Percentiles rank a stretch among this genome's conserved stretches.
Evolutionary conservation across 2,888 invertebrate genomes (phyloP).

Genomic region (Leucophenga maculata): DNA sequence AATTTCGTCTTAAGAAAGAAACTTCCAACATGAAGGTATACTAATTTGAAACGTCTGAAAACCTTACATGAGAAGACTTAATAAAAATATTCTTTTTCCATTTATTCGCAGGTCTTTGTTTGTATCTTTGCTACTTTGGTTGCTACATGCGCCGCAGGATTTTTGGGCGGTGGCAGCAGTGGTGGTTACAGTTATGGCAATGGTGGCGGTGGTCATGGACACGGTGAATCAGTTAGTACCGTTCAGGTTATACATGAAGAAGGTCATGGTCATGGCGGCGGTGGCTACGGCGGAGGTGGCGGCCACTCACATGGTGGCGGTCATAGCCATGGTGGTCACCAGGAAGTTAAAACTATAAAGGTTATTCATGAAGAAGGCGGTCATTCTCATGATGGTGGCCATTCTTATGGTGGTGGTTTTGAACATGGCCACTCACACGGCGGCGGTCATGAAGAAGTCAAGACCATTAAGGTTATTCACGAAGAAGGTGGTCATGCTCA

Average conservation of each 20-base stretch:
- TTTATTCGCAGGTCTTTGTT: slow-evolving; percentile 49
- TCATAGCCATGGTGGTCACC: slow-evolving; percentile 33
- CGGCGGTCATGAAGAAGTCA: slow-evolving; percentile 35
- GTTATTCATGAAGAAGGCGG: slow-evolving; percentile 39
- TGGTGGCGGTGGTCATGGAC: slow-evolving; percentile 33
- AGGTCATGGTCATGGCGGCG: slow-evolving; percentile 19
- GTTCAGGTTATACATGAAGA: slow-evolving; percentile 27
- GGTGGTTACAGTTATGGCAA: slow-evolving; percentile 52
- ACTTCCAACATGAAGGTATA: slow-evolving; percentile 61
- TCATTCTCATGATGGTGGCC: slow-evolving; percentile 30
- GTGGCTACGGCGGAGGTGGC: slow-evolving; percentile 12
- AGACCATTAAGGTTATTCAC: slow-evolving; percentile 32
- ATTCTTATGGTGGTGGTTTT: slow-evolving; percentile 32
- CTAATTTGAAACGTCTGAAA: slow-evolving; percentile 1
- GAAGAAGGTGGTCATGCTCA: slow-evolving; percentile 39
- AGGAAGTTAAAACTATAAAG: slow-evolving; percentile 53
- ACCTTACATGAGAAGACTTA: not conserved
- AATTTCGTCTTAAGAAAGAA: slow-evolving; percentile 57
- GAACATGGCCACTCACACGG: slow-evolving; percentile 33
- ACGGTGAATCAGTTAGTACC: slow-evolving; percentile 17
- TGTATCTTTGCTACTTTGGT: slow-evolving; percentile 54
- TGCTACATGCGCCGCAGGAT: slow-evolving; percentile 54
- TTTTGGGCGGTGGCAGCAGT: slow-evolving; percentile 47
- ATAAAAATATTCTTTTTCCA: not conserved
- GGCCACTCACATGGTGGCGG: too few species aligned